Base-by-base conservation (phyloP, 2,888 invertebrate genomes). In the Apamea crenata region DNA sequence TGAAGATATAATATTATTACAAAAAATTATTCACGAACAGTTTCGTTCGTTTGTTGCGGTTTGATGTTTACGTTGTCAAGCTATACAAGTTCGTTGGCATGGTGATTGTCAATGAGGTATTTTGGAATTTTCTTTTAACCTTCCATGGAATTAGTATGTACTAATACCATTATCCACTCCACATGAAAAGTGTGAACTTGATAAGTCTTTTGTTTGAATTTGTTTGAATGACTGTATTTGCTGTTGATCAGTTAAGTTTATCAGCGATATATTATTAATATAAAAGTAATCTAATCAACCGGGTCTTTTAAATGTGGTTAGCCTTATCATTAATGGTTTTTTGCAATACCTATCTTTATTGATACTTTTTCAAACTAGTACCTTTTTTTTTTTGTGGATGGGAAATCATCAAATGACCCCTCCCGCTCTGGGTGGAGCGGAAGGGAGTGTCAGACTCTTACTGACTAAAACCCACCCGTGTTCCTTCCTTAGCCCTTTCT, bases 31-130 rank as follows among this genome's bases (percentile, higher is more conserved):
- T 70, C 18, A 40, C 40, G 47, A 76, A 81, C 63, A 40, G n/a
- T 71, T 36, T 56, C 25, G n/a, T 77, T 59, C n/a, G 53, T 59
- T 68, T 66, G 47, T 29, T 67, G 56, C n/a, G 25, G 77, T 81
- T 53, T 70, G 18, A 4, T 83, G 59, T 71, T 50, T 63, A 72
- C 71, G 89, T 89, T 82, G 90, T 84, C 78, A 90, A 66, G 85
- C 72, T 87, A 77, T 83, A 85, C 78, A 80, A 87, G 16, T 44
- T 32, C 21, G 90, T 92, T 87, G 84, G 74, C 81, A 91, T 91
- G 83, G 85, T 79, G 72, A 92, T 87, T 67, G 71, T 83, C 74
- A 25, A 67, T 21, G 47, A 66, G 12, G 21, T 21, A n/a, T 44
- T 81, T 18, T 36, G 32, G 21, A 16, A 18, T 59, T 81, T 36